These are phyloP conservation scores for Lasioglossum baleicum DNA, from an alignment of 1,140 invertebrate genomes.

Conservation along the genomic window DNA sequence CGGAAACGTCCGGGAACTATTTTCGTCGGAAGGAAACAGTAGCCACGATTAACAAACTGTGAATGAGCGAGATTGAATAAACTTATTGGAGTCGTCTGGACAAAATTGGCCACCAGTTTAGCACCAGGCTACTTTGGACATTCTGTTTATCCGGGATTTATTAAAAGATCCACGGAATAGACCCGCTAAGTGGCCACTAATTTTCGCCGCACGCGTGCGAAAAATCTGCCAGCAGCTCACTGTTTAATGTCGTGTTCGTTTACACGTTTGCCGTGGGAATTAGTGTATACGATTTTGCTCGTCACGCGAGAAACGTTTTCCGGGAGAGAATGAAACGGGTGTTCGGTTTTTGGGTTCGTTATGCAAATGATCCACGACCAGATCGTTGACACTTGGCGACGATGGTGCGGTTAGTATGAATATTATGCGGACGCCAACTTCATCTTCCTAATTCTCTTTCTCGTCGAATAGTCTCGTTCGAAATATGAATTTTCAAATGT, in stretches of 20 bases:
- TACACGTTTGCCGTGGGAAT: neutral
- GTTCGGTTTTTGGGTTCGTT: neutral
- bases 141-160: conserved; percentile 9
- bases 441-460: no score
- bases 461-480: no score
- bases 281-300: neutral
- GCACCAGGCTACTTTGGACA: neutral
- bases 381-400: neutral
- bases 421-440: no score
- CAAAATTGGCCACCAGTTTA: conserved; percentile 29
- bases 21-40: no score
- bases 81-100: neutral
- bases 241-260: neutral
- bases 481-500: no score
- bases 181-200: conserved; percentile 16
- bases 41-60: no score
- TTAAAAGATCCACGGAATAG: neutral
- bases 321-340: neutral
- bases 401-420: no score
- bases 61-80: no score
- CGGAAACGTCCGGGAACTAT: no score
- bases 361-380: conserved; percentile 3
- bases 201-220: conserved; percentile 8
- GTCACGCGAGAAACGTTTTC: neutral
- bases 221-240: neutral